These are phyloP conservation scores for Bombus ignitus DNA, from an alignment of 1,140 invertebrate species.

Conservation along the genomic window DNA sequence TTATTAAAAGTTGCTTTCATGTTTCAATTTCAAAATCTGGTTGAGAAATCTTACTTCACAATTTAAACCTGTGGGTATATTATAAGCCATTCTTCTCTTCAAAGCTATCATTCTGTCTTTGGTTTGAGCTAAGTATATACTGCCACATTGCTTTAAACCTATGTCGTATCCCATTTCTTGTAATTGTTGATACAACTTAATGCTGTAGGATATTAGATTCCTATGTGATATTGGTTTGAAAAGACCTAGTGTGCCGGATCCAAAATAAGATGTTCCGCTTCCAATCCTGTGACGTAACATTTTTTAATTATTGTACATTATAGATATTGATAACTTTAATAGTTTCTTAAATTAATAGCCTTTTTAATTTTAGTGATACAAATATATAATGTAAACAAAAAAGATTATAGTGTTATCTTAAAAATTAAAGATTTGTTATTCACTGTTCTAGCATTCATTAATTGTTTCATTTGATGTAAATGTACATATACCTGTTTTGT, in stretches of 20 bases:
- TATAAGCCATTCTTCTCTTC: slow-evolving; percentile 85
- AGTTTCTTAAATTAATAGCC: not conserved
- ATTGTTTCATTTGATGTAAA: not conserved
- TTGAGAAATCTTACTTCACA: slow-evolving; percentile 79
- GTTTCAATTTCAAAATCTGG: not conserved
- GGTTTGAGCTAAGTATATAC: slow-evolving; percentile 88
- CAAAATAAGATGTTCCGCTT: slow-evolving; percentile 87
- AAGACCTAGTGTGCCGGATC: slow-evolving; percentile 86
- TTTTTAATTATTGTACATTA: not conserved
- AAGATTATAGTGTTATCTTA: not conserved
- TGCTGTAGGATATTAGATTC: slow-evolving; percentile 85
- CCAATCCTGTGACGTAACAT: slow-evolving; percentile 82
- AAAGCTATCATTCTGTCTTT: slow-evolving; percentile 87
- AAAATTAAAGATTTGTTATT: not conserved
- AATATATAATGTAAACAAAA: not conserved
- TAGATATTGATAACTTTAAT: not conserved
- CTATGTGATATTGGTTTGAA: slow-evolving; percentile 85
- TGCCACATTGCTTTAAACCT: slow-evolving; percentile 87
- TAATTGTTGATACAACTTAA: slow-evolving; percentile 85
- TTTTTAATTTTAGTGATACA: not conserved
- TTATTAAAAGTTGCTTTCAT: not conserved
- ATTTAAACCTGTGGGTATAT: slow-evolving; percentile 83
- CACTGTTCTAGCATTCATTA: not conserved
- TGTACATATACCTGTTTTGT: slow-evolving; percentile 82
- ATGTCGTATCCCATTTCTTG: slow-evolving; percentile 86